These are phyloP conservation scores for Liopterus haemorrhoidalis DNA, from an alignment of 2,888 invertebrate species.

Conservation along the genomic window DNA sequence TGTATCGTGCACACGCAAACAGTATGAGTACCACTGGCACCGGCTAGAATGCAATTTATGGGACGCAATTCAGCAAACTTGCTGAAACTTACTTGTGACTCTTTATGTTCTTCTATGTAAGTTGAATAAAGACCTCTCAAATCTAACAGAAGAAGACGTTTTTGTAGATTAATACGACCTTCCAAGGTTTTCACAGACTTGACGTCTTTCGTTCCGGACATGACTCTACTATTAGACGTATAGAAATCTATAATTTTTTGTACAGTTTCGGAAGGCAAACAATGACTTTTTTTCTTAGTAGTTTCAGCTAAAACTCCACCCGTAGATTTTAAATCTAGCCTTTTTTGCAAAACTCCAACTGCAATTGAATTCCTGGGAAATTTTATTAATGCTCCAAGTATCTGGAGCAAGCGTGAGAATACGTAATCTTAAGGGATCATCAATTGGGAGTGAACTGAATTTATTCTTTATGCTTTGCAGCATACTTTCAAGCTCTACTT, in stretches of 20 bases:
- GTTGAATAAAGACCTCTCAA: conserved; percentile 15
- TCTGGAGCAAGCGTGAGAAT: conserved; percentile 5
- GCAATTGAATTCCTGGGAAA: neutral
- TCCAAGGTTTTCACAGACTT: conserved; percentile 18
- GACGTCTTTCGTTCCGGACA: conserved; percentile 24
- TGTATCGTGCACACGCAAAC: conserved; percentile 25
- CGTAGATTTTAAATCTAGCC: neutral
- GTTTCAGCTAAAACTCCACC: neutral
- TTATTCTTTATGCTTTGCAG: too few species aligned
- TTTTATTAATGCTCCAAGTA: neutral
- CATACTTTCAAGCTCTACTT: too few species aligned
- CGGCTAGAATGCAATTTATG: conserved; percentile 22
- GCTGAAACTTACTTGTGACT: conserved; percentile 14
- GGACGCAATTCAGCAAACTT: conserved; percentile 21
- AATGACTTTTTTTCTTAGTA: neutral
- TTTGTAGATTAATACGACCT: conserved; percentile 15
- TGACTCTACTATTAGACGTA: conserved; percentile 16
- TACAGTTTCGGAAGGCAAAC: neutral
- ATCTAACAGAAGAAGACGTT: conserved; percentile 21
- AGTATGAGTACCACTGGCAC: conserved; percentile 21
- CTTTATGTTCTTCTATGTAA: conserved; percentile 17
- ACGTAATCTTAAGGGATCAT: too few species aligned
- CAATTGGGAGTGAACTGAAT: too few species aligned
- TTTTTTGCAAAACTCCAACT: neutral
- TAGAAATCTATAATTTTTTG: conserved; percentile 14